A percentile compares a stretch with the other conserved stretches of the same genome.
These are phyloP conservation scores for Leucoraja ocellata DNA, from an alignment of 2,797 vertebrate genomes.

Conservation along the genomic window DNA sequence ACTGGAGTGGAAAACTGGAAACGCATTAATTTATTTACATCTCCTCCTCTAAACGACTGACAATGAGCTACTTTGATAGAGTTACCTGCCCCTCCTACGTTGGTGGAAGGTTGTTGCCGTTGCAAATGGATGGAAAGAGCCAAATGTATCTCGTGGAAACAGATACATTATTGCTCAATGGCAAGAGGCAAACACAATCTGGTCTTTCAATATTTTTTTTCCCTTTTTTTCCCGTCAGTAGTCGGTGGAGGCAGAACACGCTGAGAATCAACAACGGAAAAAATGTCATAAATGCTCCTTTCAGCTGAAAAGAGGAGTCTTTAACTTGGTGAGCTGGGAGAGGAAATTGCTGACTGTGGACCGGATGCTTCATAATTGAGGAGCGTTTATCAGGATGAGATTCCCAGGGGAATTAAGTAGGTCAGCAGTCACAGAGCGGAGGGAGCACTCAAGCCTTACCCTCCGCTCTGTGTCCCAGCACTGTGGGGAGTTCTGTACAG, in stretches of 20 bases:
- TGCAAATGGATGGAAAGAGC: not conserved
- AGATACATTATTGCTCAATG: not conserved
- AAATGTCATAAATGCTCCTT: constrained; percentile 12
- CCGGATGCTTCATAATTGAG: not conserved
- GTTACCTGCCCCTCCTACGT: not conserved
- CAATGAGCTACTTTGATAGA: constrained; percentile 4
- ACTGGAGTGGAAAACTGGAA: constrained; percentile 27
- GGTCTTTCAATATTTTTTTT: not conserved
- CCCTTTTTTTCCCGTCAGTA: not conserved
- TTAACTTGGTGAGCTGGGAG: not conserved
- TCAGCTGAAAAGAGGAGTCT: not conserved
- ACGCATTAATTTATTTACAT: not conserved
- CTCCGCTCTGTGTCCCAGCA: not conserved
- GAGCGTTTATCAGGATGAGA: not conserved
- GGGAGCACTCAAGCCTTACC: too few species aligned
- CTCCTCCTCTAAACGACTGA: constrained; percentile 7
- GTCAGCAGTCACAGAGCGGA: not conserved
- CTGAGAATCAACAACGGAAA: not conserved
- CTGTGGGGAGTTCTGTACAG: too few species aligned
- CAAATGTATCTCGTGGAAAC: constrained; percentile 25
- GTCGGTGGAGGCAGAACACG: not conserved
- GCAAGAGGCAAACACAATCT: not conserved
- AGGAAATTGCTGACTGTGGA: not conserved
- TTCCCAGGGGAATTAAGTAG: not conserved
- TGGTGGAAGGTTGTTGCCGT: not conserved